Evolutionary conservation across 1,140 invertebrate species (phyloP).

Genomic region (Leguminivora glycinivorella): DNA sequence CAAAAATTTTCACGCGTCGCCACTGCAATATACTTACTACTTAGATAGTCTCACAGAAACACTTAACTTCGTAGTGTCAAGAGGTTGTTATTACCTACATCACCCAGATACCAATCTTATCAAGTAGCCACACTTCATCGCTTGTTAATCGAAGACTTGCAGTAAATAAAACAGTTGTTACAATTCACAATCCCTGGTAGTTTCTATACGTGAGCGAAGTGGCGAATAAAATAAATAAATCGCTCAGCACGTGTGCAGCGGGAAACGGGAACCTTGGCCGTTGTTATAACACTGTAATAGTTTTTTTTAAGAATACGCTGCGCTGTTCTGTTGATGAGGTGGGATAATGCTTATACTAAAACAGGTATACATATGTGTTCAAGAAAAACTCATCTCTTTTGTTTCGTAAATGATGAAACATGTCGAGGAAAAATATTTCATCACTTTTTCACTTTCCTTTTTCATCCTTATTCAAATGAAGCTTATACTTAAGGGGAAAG

Average conservation of each 20-base stretch:
- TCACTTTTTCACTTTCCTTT: too few species aligned
- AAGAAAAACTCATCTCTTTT: too few species aligned
- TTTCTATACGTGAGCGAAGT: constrained; percentile 50
- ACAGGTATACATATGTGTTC: background rate
- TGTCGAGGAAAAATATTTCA: too few species aligned
- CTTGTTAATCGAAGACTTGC: background rate
- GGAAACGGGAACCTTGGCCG: constrained; percentile 45
- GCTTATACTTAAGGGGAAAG: too few species aligned
- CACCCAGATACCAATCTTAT: constrained; percentile 16
- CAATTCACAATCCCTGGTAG: constrained; percentile 33
- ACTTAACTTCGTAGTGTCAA: too few species aligned
- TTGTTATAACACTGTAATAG: constrained; percentile 38
- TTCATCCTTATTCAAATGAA: too few species aligned
- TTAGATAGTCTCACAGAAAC: too few species aligned
- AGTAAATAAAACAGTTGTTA: constrained; percentile 20
- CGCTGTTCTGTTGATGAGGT: background rate
- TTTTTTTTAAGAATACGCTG: constrained; percentile 9
- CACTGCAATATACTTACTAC: too few species aligned
- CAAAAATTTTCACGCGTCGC: too few species aligned
- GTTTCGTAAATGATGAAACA: too few species aligned
- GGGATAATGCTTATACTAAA: background rate
- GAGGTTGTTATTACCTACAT: constrained; percentile 1
- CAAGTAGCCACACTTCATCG: constrained; percentile 11
- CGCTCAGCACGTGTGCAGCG: constrained; percentile 45
- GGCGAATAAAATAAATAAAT: constrained; percentile 66